Percentiles rank a stretch among this genome's conserved stretches.
Evolutionary conservation across 2,797 vertebrate species (phyloP).

Genomic region (Eulemur coronatus): DNA sequence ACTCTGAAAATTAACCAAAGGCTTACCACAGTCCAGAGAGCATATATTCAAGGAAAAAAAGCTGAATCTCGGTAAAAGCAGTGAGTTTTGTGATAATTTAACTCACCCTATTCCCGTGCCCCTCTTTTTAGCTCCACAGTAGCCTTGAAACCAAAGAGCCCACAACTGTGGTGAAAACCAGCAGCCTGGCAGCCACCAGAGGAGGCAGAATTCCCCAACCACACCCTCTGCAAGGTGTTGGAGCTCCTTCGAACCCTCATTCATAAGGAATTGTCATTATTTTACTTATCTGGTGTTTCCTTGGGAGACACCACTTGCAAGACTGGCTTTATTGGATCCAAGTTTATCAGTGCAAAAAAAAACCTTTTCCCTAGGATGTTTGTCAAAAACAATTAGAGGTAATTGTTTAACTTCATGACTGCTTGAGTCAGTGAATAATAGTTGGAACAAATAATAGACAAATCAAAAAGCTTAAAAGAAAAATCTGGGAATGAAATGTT

Average conservation of each 20-base stretch:
- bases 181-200: neutral
- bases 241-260: neutral
- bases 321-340: constrained; percentile 55
- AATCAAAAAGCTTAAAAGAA: neutral
- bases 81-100: neutral
- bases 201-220: neutral
- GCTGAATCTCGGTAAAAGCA: constrained; percentile 14
- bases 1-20: neutral
- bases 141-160: constrained; percentile 29
- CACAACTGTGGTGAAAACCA: neutral
- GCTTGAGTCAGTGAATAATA: constrained; percentile 34
- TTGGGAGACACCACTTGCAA: constrained; percentile 14
- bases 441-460: constrained; percentile 30
- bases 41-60: neutral
- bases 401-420: constrained; percentile 50
- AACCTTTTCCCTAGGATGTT: neutral
- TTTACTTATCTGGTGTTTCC: constrained; percentile 29
- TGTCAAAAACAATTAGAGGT: constrained; percentile 60
- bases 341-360: neutral
- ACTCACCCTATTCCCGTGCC: neutral
- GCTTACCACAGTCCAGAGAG: neutral
- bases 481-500: constrained; percentile 16
- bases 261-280: constrained; percentile 35
- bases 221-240: neutral
- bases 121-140: neutral